Evolutionary conservation across 2,888 invertebrate genomes (phyloP), one percentile per base, ranked within the genome.

Genomic region (Dasypolia templi): DNA sequence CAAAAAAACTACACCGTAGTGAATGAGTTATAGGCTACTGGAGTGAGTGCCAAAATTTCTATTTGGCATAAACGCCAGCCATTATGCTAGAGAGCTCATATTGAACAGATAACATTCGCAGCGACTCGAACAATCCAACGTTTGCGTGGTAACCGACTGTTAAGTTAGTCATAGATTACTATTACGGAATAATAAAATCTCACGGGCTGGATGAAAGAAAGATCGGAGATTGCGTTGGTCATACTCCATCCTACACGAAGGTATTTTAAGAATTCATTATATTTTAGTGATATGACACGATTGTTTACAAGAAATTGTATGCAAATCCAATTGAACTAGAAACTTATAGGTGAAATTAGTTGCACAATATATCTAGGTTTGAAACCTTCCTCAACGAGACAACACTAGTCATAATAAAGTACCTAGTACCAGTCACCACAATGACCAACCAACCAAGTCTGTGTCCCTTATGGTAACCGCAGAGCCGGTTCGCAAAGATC

Each of bases 41-140:
- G 73, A 77, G 61, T 64, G 75, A 75, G 64, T 86, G 82, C 79
- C 86, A 85, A 86, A 59, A 76, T 75, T 74, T 76, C 77, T 75
- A 77, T 82, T 80, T 86, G 64, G 81, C 74, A 81, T 77, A 72
- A 81, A 62, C 14, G 70, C 62, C 61, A 61, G 69, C 63, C 46
- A 39, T 44, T 81, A 35, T 64, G 51, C 49, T 66, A 42, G 51
- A 76, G 55, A 79, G 75, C 79, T 77, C 75, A 82, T 84, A 75
- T 65, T 69, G 44, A 72, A 82, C 64, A 83, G 79, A 76, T 65
- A 75, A 83, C 67, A 74, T 77, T 83, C 58, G 71, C 65, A 70
- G 32, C 71, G 64, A 49, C 71, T 64, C 42, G 44, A 75, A 84
- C 68, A 59, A 75, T 64, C 51, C 32, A 51, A 55, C 44, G 58